phyloP scores from a whole-genome alignment of 2,113 vertebrate genomes.

The Actinemys pallida region DNA sequence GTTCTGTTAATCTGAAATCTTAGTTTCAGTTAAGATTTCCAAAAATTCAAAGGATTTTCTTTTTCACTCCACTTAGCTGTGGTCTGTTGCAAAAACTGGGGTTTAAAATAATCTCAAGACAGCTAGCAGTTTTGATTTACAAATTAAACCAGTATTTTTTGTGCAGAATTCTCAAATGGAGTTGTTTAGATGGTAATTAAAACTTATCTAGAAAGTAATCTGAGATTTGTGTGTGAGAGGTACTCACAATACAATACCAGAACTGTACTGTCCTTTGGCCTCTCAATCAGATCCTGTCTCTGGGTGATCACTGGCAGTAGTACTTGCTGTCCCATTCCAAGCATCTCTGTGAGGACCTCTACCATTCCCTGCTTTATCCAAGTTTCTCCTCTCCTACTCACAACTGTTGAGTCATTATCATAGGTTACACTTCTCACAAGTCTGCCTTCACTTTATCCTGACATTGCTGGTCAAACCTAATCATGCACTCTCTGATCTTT shows the following conservation, averaged over 20 bases:
- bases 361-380: neutral
- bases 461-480: neutral
- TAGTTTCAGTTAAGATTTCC: neutral
- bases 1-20: neutral
- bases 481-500: neutral
- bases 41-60: neutral
- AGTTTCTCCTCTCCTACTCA: neutral
- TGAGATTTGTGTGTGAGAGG: fast-evolving
- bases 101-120: neutral
- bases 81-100: neutral
- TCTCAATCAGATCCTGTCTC: neutral
- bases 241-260: neutral
- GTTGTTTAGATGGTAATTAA: neutral
- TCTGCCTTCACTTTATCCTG: neutral
- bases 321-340: fast-evolving
- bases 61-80: neutral
- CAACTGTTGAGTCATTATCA: neutral
- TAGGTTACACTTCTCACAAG: neutral
- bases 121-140: neutral
- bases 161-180: neutral
- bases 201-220: neutral
- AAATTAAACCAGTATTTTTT: neutral
- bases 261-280: neutral
- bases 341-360: neutral
- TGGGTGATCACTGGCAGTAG: neutral